Evolutionary conservation across 2,797 vertebrate species (phyloP).

Genomic region (Discoglossus pictus): DNA sequence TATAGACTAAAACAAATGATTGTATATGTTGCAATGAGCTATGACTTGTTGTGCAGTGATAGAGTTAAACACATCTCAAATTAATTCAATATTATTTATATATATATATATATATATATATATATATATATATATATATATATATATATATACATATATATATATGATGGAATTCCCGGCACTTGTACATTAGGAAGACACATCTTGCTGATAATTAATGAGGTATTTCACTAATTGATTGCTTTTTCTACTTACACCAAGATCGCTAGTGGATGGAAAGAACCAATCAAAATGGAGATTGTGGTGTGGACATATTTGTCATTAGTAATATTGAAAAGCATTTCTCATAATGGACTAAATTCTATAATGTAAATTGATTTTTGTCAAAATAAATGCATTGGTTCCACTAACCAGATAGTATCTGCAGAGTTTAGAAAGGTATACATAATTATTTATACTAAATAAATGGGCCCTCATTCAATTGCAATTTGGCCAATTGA

Average conservation of each 20-base stretch:
- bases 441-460: too few species aligned
- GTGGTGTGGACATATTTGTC: slow-evolving; percentile 19
- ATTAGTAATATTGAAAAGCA: slow-evolving; percentile 14
- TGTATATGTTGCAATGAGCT: too few species aligned
- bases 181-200: background rate
- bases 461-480: too few species aligned
- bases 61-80: too few species aligned
- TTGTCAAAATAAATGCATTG: background rate
- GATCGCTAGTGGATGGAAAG: background rate
- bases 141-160: background rate
- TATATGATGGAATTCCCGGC: background rate
- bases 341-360: slow-evolving; percentile 12
- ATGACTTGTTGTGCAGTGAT: too few species aligned
- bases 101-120: background rate
- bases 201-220: slow-evolving; percentile 7
- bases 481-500: too few species aligned
- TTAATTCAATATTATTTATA: too few species aligned
- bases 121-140: background rate
- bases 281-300: slow-evolving; percentile 18
- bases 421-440: slow-evolving; percentile 8
- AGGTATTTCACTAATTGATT: slow-evolving; percentile 8
- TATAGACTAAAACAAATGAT: too few species aligned
- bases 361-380: slow-evolving; percentile 15
- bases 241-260: slow-evolving; percentile 7
- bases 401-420: slow-evolving; percentile 16